Conservation (phyloP, 2,797 vertebrate genomes). For the Odontamblyopus rebecca region DNA sequence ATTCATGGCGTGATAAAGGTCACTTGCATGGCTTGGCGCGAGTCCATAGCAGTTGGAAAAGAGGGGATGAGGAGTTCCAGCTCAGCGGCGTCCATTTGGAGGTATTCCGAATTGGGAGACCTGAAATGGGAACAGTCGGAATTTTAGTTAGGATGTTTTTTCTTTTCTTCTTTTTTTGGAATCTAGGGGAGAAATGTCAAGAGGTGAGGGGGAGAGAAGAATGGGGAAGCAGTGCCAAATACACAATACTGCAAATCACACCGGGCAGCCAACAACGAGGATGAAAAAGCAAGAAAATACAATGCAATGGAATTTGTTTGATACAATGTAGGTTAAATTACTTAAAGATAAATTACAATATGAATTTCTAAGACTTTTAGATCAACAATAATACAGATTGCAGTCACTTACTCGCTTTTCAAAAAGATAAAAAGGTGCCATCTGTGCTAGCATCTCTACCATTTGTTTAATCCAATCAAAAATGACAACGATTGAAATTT, state of each 20-base stretch:
- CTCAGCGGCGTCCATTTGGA: constrained; percentile 79
- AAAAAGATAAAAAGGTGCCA: neutral
- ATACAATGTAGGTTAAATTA: neutral
- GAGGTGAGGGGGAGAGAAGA: constrained; percentile 11
- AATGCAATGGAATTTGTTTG: neutral
- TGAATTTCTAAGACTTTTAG: neutral
- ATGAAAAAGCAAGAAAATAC: neutral
- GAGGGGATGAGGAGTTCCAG: constrained; percentile 69
- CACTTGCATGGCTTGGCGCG: constrained; percentile 83
- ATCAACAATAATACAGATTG: too few species aligned
- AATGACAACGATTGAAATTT: neutral
- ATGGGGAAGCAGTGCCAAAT: constrained; percentile 20
- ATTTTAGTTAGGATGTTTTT: constrained; percentile 48
- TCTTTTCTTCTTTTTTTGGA: neutral
- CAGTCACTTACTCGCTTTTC: neutral
- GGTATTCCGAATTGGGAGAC: constrained; percentile 77
- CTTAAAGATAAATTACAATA: neutral
- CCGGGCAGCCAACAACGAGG: constrained; percentile 14
- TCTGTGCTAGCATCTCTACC: neutral
- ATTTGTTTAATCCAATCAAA: neutral
- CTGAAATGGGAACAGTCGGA: constrained; percentile 71
- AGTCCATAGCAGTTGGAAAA: constrained; percentile 76
- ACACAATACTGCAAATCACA: constrained; percentile 39
- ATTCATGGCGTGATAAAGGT: constrained; percentile 86
- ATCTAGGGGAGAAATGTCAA: constrained; percentile 36